A percentile compares a stretch with the other conserved stretches of the same genome.
Evolutionary conservation across 1,140 invertebrate species (phyloP).

Genomic region (Aradophagus sp.): DNA sequence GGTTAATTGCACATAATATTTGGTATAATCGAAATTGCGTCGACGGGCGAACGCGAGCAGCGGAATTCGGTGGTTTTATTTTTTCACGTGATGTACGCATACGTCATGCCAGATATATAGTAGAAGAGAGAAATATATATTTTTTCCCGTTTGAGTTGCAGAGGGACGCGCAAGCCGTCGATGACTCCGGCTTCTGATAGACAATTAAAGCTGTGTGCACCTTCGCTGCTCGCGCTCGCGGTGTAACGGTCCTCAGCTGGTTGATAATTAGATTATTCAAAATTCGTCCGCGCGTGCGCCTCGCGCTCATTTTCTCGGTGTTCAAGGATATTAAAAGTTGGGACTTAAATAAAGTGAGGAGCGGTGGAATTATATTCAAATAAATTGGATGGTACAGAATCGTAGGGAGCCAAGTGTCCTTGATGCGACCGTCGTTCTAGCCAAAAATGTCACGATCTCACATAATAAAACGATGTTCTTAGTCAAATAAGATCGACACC

Average conservation of each 20-base stretch:
- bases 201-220: constrained; percentile 23
- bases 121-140: constrained; percentile 46
- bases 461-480: constrained; percentile 60
- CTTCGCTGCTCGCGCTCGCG: constrained; percentile 24
- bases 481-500: constrained; percentile 59
- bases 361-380: constrained; percentile 65
- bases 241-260: neutral
- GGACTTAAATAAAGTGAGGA: constrained; percentile 59
- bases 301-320: no score
- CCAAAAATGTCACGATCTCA: constrained; percentile 75
- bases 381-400: constrained; percentile 72
- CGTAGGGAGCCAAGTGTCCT: constrained; percentile 76
- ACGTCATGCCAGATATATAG: constrained; percentile 25
- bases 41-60: constrained; percentile 31
- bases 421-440: constrained; percentile 76
- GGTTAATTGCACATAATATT: constrained; percentile 42
- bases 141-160: constrained; percentile 50
- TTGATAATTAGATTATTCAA: constrained; percentile 35
- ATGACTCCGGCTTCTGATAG: constrained; percentile 64
- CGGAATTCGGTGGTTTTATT: constrained; percentile 32
- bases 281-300: no score
- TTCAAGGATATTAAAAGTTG: constrained; percentile 55
- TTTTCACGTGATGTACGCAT: constrained; percentile 46
- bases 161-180: constrained; percentile 59
- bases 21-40: constrained; percentile 33